Evolutionary conservation across 2,797 vertebrate species (phyloP).

Genomic region (Spheniscus humboldti): DNA sequence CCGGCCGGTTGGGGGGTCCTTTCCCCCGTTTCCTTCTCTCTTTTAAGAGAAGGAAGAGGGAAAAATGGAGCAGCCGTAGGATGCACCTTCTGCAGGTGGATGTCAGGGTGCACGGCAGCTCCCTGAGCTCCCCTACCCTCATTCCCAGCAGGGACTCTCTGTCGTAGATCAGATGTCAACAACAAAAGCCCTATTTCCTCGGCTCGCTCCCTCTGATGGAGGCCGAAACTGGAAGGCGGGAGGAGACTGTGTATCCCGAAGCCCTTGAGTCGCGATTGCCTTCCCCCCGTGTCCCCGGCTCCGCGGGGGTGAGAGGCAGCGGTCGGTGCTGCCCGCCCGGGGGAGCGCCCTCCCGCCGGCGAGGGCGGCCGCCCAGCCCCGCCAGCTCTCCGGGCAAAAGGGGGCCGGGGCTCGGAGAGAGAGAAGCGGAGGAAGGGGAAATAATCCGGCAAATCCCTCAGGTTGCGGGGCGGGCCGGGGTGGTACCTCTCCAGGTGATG

Average conservation of each 20-base stretch:
- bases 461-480: background rate
- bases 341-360: background rate
- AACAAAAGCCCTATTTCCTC: background rate
- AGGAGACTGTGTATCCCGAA: background rate
- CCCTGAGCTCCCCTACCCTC: background rate
- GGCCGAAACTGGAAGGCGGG: background rate
- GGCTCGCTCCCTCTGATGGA: background rate
- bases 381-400: background rate
- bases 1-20: background rate
- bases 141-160: background rate
- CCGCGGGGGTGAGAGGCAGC: background rate
- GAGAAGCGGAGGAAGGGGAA: background rate
- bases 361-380: background rate
- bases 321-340: background rate
- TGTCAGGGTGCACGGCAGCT: background rate
- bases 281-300: background rate
- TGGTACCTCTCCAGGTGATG: background rate
- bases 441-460: background rate
- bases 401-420: background rate
- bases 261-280: background rate
- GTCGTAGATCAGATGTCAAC: background rate
- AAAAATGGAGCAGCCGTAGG: background rate
- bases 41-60: background rate
- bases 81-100: background rate
- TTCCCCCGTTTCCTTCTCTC: background rate